Percentiles rank a stretch among this genome's conserved stretches.
Conservation (phyloP, 2,113 vertebrate genomes). For the Pelecanus crispus region DNA sequence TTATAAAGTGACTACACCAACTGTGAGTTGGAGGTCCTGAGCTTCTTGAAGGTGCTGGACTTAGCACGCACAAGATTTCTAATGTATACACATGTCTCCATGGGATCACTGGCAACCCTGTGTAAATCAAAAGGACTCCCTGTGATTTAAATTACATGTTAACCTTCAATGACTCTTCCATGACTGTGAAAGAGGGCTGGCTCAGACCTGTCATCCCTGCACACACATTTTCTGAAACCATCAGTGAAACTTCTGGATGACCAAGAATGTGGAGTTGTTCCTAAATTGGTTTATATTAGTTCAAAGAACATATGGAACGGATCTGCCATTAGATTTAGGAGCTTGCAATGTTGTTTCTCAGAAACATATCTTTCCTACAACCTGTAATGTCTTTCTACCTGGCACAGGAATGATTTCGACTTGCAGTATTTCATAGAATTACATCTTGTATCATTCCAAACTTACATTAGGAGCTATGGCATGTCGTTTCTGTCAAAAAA, state of each 20-base stretch:
- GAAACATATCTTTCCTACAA: background rate
- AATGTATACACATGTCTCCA: background rate
- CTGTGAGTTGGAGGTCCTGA: fast-evolving
- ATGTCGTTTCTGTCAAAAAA: background rate
- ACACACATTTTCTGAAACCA: background rate
- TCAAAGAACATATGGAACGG: background rate
- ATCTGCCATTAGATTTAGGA: background rate
- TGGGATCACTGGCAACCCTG: background rate
- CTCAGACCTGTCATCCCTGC: background rate
- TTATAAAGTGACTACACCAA: background rate
- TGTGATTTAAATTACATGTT: background rate
- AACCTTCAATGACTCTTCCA: background rate
- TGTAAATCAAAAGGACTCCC: background rate
- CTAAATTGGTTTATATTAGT: background rate
- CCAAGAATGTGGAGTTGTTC: background rate
- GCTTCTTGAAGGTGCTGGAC: background rate
- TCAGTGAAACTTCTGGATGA: background rate
- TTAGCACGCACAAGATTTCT: background rate
- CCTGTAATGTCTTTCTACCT: background rate
- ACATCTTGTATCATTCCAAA: background rate
- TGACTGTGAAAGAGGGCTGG: background rate
- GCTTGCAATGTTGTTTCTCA: background rate
- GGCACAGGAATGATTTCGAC: background rate
- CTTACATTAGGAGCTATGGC: background rate
- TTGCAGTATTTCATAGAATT: background rate